phyloP scores from a whole-genome alignment of 2,888 invertebrate genomes.

The Cosmorhoe ocellata region DNA sequence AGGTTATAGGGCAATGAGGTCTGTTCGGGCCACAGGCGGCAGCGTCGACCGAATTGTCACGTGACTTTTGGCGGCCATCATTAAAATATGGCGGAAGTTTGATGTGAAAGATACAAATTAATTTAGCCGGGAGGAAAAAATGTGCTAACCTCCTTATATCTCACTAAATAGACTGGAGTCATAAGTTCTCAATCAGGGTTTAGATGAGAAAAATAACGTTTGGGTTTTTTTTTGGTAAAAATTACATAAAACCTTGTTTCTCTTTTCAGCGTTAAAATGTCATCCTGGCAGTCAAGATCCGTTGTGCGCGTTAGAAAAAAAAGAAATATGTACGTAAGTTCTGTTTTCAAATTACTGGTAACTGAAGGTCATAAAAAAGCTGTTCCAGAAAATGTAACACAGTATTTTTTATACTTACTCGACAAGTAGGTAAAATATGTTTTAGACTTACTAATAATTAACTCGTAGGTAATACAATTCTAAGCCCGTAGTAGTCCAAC shows the following conservation, averaged over 20 bases:
- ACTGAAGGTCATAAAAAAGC: neutral
- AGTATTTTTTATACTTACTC: neutral
- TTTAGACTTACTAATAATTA: too few relatives aligned
- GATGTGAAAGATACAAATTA: slow-evolving; percentile 10
- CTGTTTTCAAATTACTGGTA: slow-evolving; percentile 19
- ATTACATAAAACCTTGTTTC: slow-evolving; percentile 13
- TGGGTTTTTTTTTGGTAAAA: too few relatives aligned
- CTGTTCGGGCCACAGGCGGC: slow-evolving; percentile 44
- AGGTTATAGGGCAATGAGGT: slow-evolving; percentile 73
- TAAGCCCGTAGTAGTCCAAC: too few relatives aligned
- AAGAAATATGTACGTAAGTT: slow-evolving; percentile 47
- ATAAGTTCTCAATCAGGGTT: too few relatives aligned
- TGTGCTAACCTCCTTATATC: too few relatives aligned
- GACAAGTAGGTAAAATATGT: too few relatives aligned
- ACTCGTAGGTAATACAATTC: too few relatives aligned
- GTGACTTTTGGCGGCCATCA: slow-evolving; percentile 48
- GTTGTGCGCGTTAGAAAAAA: slow-evolving; percentile 44
- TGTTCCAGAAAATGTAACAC: neutral
- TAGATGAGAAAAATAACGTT: too few relatives aligned
- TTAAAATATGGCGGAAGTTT: slow-evolving; percentile 43
- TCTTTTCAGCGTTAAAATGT: slow-evolving; percentile 59
- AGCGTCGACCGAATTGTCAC: slow-evolving; percentile 45
- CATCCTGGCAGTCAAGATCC: slow-evolving; percentile 43
- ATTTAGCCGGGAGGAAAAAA: too few relatives aligned
- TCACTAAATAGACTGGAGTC: too few relatives aligned